These are phyloP conservation scores for Cryptomyrus ogoouensis DNA, from an alignment of 2,113 vertebrate genomes.

Conservation along the genomic window DNA sequence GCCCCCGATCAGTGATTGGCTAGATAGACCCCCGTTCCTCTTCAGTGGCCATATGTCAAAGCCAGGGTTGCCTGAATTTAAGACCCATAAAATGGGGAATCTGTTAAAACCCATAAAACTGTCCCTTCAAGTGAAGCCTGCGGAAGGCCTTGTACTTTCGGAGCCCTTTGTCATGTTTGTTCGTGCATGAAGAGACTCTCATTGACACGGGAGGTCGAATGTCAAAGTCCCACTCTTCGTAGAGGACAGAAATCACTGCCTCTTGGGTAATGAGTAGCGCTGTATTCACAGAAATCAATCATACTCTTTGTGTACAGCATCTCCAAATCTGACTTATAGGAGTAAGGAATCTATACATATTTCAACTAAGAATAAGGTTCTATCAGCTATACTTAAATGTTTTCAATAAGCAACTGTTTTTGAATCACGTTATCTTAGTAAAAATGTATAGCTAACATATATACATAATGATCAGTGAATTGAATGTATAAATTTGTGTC, in stretches of 20 bases:
- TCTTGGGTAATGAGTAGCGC: background rate
- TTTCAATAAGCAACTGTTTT: background rate
- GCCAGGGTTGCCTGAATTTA: constrained; percentile 4
- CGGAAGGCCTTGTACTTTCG: background rate
- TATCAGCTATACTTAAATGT: background rate
- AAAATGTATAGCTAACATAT: background rate
- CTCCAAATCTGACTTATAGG: background rate
- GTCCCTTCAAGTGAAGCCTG: background rate
- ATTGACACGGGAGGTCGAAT: constrained; percentile 55
- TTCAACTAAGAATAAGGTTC: background rate
- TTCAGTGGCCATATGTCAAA: constrained; percentile 9
- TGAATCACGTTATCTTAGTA: background rate
- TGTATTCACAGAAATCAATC: background rate
- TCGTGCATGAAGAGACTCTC: constrained; percentile 38
- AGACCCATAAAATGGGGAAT: constrained; percentile 12
- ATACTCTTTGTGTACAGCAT: background rate
- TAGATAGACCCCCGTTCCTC: background rate
- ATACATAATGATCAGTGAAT: background rate
- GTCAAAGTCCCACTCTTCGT: background rate
- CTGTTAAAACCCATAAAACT: constrained; percentile 14
- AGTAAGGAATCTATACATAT: background rate
- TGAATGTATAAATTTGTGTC: background rate
- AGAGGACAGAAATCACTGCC: background rate
- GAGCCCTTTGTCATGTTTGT: background rate
- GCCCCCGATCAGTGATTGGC: background rate